phyloP scores from a whole-genome alignment of 2,888 invertebrate genomes.

The Chymomyza procnemis region DNA sequence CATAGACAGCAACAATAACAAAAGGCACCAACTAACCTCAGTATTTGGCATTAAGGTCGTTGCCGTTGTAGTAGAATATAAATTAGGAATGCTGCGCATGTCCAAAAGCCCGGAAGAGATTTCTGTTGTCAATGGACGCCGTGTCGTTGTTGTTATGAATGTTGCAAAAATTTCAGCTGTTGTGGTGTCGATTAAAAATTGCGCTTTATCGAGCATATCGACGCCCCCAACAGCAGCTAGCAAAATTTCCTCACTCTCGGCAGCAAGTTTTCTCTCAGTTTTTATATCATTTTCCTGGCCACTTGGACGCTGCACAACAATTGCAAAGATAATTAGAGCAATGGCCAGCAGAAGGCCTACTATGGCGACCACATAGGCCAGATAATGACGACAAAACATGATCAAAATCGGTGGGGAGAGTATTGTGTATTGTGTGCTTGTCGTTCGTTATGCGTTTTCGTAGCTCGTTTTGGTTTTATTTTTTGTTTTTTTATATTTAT shows the following conservation, averaged over 20 bases:
- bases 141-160: not conserved
- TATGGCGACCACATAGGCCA: conserved; percentile 43
- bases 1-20: conserved; percentile 12
- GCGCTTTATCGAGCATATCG: conserved; percentile 30
- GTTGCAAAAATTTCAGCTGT: conserved; percentile 4
- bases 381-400: conserved; percentile 52
- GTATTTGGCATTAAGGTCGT: not conserved
- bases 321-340: conserved; percentile 66
- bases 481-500: conserved; percentile 13
- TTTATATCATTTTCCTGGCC: conserved; percentile 35
- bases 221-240: conserved; percentile 18
- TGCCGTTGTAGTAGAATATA: conserved; percentile 7
- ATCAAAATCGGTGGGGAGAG: conserved; percentile 15
- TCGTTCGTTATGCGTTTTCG: not conserved
- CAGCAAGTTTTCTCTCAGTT: conserved; percentile 39
- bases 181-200: conserved; percentile 57
- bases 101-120: conserved; percentile 49
- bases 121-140: conserved; percentile 2
- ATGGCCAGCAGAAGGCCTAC: conserved; percentile 48
- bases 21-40: conserved; percentile 43
- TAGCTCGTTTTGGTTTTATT: conserved; percentile 8
- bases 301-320: conserved; percentile 50
- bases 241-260: conserved; percentile 1
- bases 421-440: conserved; percentile 1
- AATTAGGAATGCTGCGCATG: conserved; percentile 13